phyloP scores from a whole-genome alignment of 2,888 invertebrate genomes.

The Drosophila robusta region DNA sequence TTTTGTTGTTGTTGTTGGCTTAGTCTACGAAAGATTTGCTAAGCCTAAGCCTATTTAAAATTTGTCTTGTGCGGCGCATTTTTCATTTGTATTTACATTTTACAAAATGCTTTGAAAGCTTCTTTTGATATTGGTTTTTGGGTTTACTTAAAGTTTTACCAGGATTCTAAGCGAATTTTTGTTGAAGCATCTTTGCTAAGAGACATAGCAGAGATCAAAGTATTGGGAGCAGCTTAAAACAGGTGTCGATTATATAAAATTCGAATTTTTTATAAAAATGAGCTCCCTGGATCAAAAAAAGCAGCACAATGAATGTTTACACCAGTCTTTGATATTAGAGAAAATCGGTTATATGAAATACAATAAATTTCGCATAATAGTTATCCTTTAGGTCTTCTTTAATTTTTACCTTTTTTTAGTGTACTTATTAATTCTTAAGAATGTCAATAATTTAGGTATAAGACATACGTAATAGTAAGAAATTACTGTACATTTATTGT shows the following conservation, averaged over 20 bases:
- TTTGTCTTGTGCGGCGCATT: constrained; percentile 40
- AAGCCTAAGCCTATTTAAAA: constrained; percentile 76
- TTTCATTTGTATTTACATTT: constrained; percentile 69
- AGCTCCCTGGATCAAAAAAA: too few species aligned
- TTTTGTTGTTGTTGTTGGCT: constrained; percentile 60
- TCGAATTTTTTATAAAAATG: too few species aligned
- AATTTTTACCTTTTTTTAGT: too few species aligned
- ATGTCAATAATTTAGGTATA: too few species aligned
- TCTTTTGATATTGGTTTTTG: constrained; percentile 16
- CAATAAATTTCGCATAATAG: too few species aligned
- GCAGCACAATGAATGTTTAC: too few species aligned
- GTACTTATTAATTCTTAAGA: too few species aligned
- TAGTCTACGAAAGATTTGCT: constrained; percentile 66
- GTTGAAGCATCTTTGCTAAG: background rate
- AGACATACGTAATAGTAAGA: too few species aligned
- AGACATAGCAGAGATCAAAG: background rate
- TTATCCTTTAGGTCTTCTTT: too few species aligned
- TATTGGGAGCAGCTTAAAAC: background rate
- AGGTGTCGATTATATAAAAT: background rate
- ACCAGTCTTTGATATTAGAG: too few species aligned
- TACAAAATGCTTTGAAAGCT: constrained; percentile 25
- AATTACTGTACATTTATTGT: too few species aligned
- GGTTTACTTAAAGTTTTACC: background rate
- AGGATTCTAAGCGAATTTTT: background rate
- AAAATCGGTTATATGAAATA: too few species aligned